Evolutionary conservation across 2,888 invertebrate species (phyloP), one percentile per base, ranked within the genome.

Genomic region (Netelia fuscicornis): DNA sequence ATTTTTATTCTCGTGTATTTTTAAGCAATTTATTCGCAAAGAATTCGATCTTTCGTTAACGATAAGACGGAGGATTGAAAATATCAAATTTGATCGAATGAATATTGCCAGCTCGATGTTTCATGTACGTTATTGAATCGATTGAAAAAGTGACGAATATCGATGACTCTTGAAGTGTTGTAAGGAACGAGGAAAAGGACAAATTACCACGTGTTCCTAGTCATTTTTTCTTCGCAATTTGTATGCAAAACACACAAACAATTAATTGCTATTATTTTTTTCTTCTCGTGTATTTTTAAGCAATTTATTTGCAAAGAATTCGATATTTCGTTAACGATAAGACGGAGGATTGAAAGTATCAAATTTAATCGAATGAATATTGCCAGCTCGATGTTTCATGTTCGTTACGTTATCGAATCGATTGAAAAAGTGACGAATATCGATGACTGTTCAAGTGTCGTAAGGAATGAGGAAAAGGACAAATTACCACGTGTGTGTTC

Each of bases 181-280:
- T 37, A 37, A 37, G 37, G 37, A 37, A 37, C 6, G 37, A 37
- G 37, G 37, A 37, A 37, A 68, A 20, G 71, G 64, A 60, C 78
- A 79, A 85, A 85, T 68, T 68, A 79, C 72, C 71, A 67, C 42
- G 65, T 64, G 72, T 56, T 60, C 60, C n/a, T 37, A 37, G 6
- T 37, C 37, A 37, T 68, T 60, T 78, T 81, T 67, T 62, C 13
- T 23, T 37, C 54, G 52, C 67, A 67, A 68, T 72, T 83, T 11
- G 25, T 58, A 42, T 74, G 60, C 74, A 65, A 65, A 75, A 37
- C 6, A 6, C 74, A 75, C 56, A 65, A 20, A 65, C 25, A 44
- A 76, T 76, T 65, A 56, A 65, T 42, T 9, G 20, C 23, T 23
- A 11, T 65, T 9, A 44, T 42, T 48, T 48, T 48, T 13, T 48